Evolutionary conservation across 2,797 vertebrate species (phyloP), one percentile per base, ranked within the genome.

Genomic region (Acanthopagrus latus): DNA sequence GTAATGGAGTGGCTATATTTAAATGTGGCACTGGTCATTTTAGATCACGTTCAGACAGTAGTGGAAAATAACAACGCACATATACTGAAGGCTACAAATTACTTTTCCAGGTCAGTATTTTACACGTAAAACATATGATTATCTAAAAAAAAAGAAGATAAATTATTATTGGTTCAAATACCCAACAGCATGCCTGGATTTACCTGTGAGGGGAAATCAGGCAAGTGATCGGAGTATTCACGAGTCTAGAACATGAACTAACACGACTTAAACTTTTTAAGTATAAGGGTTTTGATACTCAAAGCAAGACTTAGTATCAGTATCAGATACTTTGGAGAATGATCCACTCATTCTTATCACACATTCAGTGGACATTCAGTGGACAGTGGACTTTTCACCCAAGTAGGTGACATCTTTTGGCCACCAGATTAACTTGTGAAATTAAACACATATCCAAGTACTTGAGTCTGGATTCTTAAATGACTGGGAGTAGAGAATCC

Each of bases 1-100:
- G 56, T 54, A 71, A 76, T 78, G 27, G 5, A 16, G 18, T 5
- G 20, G 38, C 78, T 88, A 68, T 76, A 69, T 85, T 83, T 89
- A 85, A 66, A 76, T 20, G 10, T 38, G 20, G 1, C 29, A 38
- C 51, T 9, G 41, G 7, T 71, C 63, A 81, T 68, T 64, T 81
- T 88, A 38, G 38, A 43, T 77, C 43, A 33, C 7, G 3, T 27
- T 5, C n/a, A 50, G 17, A 48, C 16, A 51, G 11, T 2, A 9
- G 17, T 82, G 64, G 80, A 86, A 87, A 54, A 57, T 69, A 11
- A 82, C 43, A 6, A 9, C 50, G 10, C 13, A 25, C 9, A 14
- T 64, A 13, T n/a, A 20, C 21, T 29, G 2, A 38, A 38, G 38
- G 5, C 4, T n/a, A 7, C 27, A 23, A 20, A 50, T 20, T n/a